Percentiles rank a stretch among this genome's conserved stretches.
phyloP scores from a whole-genome alignment of 2,113 vertebrate species.

The Urocolius indicus region DNA sequence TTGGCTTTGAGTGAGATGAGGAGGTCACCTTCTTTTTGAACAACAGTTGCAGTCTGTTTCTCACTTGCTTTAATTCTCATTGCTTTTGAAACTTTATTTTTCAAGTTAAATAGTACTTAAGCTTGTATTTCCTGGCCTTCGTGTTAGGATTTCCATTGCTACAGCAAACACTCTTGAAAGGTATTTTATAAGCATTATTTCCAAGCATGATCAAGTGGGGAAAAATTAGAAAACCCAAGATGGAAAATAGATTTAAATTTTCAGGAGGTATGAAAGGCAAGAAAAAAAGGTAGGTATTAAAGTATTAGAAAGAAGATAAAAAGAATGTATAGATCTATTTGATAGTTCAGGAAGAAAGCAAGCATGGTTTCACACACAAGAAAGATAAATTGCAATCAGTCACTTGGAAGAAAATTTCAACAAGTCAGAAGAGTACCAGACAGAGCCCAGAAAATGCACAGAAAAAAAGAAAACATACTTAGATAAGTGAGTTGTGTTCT shows the following conservation, averaged over 20 bases:
- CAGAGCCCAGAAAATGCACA: not conserved
- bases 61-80: not conserved
- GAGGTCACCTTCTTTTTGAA: not conserved
- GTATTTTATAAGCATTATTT: constrained; percentile 1
- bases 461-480: not conserved
- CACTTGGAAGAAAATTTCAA: not conserved
- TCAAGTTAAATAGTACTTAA: constrained; percentile 2
- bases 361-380: not conserved
- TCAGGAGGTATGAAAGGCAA: not conserved
- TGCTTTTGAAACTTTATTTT: constrained; percentile 37
- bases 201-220: not conserved
- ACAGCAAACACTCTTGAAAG: not conserved
- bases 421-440: not conserved
- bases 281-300: not conserved
- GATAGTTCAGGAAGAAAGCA: not conserved
- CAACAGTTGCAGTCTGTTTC: not conserved
- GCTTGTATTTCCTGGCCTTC: constrained; percentile 12
- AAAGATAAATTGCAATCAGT: not conserved
- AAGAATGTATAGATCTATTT: not conserved
- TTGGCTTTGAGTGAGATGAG: not conserved
- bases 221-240: not conserved
- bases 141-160: not conserved
- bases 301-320: not conserved
- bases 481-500: not conserved
- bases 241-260: not conserved